Conservation (phyloP, 2,888 invertebrate genomes). For the Deilephila porcellus region DNA sequence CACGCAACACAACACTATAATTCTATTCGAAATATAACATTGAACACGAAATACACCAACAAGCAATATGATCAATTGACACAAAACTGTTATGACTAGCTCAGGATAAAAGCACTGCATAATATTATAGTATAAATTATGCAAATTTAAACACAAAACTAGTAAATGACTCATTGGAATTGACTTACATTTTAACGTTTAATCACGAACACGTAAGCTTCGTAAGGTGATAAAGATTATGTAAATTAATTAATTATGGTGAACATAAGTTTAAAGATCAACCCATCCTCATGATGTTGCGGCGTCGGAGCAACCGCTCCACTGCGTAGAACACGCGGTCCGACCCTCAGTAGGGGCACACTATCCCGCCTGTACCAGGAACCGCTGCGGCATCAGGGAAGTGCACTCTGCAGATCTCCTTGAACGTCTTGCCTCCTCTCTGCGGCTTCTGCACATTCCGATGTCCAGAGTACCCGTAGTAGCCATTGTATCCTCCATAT, state of each 20-base stretch:
- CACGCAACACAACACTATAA: slow-evolving; percentile 28
- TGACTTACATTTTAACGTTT: background rate
- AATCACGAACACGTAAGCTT: too few relatives aligned
- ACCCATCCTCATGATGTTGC: slow-evolving; percentile 82
- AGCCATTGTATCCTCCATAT: slow-evolving; percentile 54
- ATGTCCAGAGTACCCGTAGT: slow-evolving; percentile 47
- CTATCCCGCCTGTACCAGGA: slow-evolving; percentile 85
- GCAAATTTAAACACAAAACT: background rate
- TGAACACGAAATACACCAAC: background rate
- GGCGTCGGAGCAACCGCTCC: slow-evolving; percentile 79
- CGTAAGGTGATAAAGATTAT: background rate
- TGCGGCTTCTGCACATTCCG: slow-evolving; percentile 52
- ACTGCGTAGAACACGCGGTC: slow-evolving; percentile 84
- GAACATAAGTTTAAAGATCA: slow-evolving; percentile 50
- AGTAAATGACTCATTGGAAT: background rate
- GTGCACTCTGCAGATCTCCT: slow-evolving; percentile 88
- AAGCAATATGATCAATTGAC: background rate
- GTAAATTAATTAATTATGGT: background rate
- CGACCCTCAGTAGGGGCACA: slow-evolving; percentile 86
- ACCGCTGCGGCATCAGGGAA: slow-evolving; percentile 81
- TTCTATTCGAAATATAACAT: slow-evolving; percentile 26
- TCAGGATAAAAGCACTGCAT: background rate
- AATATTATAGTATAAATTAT: background rate
- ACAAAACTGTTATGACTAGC: background rate
- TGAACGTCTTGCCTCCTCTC: slow-evolving; percentile 85